These are phyloP conservation scores for Thelaira solivaga DNA, from an alignment of 2,888 invertebrate genomes.

Conservation along the genomic window DNA sequence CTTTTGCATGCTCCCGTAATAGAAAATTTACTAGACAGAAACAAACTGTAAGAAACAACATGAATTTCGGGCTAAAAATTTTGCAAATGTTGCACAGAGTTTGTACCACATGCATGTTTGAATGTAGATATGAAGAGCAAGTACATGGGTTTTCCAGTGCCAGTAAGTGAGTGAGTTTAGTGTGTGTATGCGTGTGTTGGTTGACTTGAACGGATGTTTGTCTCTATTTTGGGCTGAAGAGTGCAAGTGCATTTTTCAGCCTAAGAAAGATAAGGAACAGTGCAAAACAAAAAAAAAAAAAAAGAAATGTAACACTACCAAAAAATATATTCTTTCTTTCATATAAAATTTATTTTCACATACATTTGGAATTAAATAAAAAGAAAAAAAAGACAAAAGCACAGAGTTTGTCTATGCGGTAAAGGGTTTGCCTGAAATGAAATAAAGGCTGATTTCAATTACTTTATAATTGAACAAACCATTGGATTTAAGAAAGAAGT, in stretches of 20 bases:
- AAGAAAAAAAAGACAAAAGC: background rate
- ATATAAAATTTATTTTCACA: conserved; percentile 18
- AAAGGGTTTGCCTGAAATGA: conserved; percentile 15
- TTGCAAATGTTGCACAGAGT: conserved; percentile 34
- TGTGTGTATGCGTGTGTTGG: background rate
- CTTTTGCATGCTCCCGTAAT: background rate
- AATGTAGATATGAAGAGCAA: background rate
- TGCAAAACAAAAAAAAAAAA: background rate
- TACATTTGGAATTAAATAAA: background rate
- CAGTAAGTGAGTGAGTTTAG: background rate
- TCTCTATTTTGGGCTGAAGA: conserved; percentile 28
- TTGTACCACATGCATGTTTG: no score
- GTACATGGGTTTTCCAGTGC: background rate
- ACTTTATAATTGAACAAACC: no score
- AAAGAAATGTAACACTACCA: conserved; percentile 6
- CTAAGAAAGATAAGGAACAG: conserved; percentile 55
- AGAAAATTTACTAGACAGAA: conserved; percentile 44
- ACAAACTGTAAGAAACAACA: conserved; percentile 39
- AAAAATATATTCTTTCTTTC: conserved; percentile 15
- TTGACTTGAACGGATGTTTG: conserved; percentile 31
- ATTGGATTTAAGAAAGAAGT: no score
- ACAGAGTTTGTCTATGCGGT: background rate
- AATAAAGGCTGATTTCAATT: no score
- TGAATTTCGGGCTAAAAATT: conserved; percentile 40
- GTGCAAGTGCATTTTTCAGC: conserved; percentile 61